phyloP scores from a whole-genome alignment of 2,888 invertebrate species.

The Drosophila mercatorum region DNA sequence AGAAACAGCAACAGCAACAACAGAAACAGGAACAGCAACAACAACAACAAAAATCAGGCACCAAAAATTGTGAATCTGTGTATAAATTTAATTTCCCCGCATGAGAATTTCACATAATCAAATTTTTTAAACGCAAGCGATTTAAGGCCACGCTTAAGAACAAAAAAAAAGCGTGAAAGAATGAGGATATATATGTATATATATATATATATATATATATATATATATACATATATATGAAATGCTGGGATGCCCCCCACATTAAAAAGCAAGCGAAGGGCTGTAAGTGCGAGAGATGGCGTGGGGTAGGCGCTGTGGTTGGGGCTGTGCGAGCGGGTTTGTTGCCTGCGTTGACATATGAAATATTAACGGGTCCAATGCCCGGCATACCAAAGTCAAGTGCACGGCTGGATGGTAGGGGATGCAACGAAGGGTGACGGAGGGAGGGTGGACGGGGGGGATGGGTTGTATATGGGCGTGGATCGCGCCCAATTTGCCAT shows the following conservation, averaged over 20 bases:
- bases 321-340: background rate
- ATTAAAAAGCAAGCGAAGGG: slow-evolving; percentile 3
- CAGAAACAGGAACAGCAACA: slow-evolving; percentile 19
- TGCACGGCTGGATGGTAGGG: slow-evolving; percentile 32
- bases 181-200: background rate
- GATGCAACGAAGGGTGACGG: background rate
- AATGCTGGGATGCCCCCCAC: slow-evolving; percentile 7
- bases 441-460: background rate
- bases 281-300: background rate
- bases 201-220: background rate
- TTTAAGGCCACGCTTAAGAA: slow-evolving; percentile 55
- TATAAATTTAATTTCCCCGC: slow-evolving; percentile 72
- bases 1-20: slow-evolving; percentile 19
- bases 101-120: slow-evolving; percentile 77
- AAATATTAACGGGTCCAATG: slow-evolving; percentile 71
- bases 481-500: slow-evolving; percentile 70
- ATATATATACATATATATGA: background rate
- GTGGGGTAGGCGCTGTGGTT: background rate
- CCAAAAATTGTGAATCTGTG: slow-evolving; percentile 70
- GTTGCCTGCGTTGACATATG: slow-evolving; percentile 71
- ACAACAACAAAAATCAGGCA: slow-evolving; percentile 31
- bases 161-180: background rate
- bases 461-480: background rate
- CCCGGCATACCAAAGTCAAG: slow-evolving; percentile 58
- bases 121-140: slow-evolving; percentile 78